phyloP scores from a whole-genome alignment of 2,113 vertebrate genomes.

The Leucopsar rothschildi region DNA sequence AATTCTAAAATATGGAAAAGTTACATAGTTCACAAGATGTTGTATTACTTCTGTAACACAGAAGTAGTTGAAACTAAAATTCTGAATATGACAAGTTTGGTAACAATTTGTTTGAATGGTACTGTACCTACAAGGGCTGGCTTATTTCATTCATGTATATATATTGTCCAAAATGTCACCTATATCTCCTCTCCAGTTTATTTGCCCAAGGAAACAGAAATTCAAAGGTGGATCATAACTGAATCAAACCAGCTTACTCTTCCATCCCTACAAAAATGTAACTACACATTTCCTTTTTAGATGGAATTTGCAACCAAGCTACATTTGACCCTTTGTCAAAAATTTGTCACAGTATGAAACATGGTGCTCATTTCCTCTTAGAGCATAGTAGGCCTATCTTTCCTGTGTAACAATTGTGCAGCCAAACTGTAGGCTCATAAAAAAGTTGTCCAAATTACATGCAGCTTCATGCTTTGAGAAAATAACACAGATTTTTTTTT shows the following conservation, averaged over 20 bases:
- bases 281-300: not conserved
- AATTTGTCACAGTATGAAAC: not conserved
- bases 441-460: not conserved
- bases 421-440: not conserved
- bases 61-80: not conserved
- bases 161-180: not conserved
- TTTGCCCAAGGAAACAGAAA: not conserved
- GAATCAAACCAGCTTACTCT: not conserved
- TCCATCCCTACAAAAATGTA: not conserved
- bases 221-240: not conserved
- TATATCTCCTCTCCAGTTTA: not conserved
- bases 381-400: not conserved
- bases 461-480: not conserved
- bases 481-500: not conserved
- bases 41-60: not conserved
- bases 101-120: not conserved
- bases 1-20: not conserved
- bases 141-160: not conserved
- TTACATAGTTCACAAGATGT: fast-evolving
- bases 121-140: not conserved
- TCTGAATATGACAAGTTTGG: not conserved
- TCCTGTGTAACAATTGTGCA: not conserved
- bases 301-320: not conserved
- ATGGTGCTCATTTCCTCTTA: not conserved
- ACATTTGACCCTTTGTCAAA: not conserved